These are phyloP conservation scores for Gerris lacustris DNA, from an alignment of 2,888 invertebrate species.

Conservation along the genomic window DNA sequence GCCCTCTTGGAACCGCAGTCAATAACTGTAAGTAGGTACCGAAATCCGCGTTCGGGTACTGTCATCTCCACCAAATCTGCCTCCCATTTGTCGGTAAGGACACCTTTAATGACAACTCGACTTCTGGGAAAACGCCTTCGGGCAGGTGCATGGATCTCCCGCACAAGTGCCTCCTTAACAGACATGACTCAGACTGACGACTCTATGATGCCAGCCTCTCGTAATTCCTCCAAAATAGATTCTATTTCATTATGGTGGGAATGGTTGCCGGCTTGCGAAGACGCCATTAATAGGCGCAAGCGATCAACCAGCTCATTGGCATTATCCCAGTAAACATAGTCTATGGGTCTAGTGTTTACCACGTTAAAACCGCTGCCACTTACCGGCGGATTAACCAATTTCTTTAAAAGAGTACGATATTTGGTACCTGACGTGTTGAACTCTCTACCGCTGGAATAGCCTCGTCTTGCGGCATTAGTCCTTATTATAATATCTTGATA, in stretches of 20 bases:
- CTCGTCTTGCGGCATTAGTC: background rate
- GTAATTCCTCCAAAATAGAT: background rate
- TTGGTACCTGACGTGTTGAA: background rate
- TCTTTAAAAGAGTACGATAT: background rate
- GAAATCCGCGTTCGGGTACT: too few species aligned
- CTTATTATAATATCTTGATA: background rate
- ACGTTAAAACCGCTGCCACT: background rate
- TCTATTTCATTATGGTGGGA: background rate
- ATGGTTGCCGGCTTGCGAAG: background rate
- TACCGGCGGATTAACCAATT: background rate
- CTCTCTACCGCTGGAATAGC: background rate
- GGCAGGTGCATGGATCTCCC: too few species aligned
- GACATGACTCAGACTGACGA: too few species aligned
- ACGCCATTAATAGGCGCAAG: background rate
- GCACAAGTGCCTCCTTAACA: too few species aligned
- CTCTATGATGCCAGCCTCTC: background rate
- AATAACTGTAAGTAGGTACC: too few species aligned
- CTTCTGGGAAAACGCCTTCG: too few species aligned
- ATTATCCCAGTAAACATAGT: background rate
- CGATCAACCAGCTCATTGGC: background rate
- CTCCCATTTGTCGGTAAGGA: too few species aligned
- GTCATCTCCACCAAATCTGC: too few species aligned
- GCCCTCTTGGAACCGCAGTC: too few species aligned
- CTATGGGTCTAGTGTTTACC: background rate
- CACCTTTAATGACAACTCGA: too few species aligned